A percentile compares a stretch with the other conserved stretches of the same genome.
Evolutionary conservation across 92 coral and sea anemone genomes (phyloP).

Genomic region (Zoanthus solanderi): DNA sequence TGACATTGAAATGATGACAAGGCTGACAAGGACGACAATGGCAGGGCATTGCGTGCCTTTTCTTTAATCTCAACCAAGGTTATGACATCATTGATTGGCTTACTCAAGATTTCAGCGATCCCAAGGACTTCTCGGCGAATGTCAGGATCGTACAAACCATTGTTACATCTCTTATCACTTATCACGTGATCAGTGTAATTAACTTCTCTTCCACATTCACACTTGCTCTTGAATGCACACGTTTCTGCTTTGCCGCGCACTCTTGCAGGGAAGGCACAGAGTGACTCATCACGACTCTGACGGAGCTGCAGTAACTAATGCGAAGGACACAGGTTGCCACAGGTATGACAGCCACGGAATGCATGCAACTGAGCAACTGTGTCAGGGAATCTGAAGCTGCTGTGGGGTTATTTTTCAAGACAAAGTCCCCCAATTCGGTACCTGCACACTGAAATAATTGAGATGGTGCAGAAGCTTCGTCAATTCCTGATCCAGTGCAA

Average conservation of each 20-base stretch:
- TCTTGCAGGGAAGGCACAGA: too few species aligned
- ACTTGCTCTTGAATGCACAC: too few species aligned
- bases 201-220: constrained; percentile 26
- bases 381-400: too few species aligned
- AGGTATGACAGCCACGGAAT: too few species aligned
- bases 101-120: constrained; percentile 50
- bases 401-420: too few species aligned
- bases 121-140: constrained; percentile 72
- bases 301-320: constrained; percentile 29
- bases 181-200: constrained; percentile 72
- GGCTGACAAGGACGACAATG: constrained; percentile 52
- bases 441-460: too few species aligned
- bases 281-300: too few species aligned
- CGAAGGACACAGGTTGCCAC: constrained; percentile 29
- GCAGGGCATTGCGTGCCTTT: constrained; percentile 70
- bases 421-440: too few species aligned
- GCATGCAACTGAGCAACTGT: too few species aligned
- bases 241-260: too few species aligned
- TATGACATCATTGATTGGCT: neutral
- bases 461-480: neutral
- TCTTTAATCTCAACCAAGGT: constrained; percentile 6
- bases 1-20: constrained; percentile 40
- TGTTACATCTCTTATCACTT: neutral
- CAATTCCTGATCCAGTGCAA: constrained; percentile 30
- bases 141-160: constrained; percentile 68